These are phyloP conservation scores for Calcarius ornatus DNA, from an alignment of 2,113 vertebrate genomes.

Conservation along the genomic window DNA sequence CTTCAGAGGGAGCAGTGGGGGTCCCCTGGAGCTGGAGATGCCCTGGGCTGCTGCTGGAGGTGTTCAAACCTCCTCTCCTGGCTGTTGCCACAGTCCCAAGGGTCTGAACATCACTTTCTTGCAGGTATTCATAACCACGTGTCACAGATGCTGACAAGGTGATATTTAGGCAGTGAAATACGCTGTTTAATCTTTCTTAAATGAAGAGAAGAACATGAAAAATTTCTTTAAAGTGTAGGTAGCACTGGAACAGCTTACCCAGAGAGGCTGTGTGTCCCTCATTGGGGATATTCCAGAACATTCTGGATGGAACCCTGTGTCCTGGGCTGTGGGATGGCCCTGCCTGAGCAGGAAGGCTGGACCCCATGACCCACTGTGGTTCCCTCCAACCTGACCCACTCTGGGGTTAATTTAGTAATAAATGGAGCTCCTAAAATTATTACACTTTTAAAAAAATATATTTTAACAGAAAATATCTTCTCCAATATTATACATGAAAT, in stretches of 20 bases:
- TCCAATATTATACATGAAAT: not conserved
- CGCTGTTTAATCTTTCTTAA: not conserved
- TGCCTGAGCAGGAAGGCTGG: not conserved
- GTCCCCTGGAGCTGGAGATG: not conserved
- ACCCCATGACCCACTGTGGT: not conserved
- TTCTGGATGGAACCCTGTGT: not conserved
- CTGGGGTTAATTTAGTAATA: not conserved
- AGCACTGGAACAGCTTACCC: not conserved
- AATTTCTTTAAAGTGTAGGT: not conserved
- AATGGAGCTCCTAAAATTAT: not conserved
- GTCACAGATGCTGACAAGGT: not conserved
- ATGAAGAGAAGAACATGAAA: not conserved
- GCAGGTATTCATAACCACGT: accelerated
- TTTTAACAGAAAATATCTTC: not conserved
- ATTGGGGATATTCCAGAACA: not conserved
- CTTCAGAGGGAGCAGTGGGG: not conserved
- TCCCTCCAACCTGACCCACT: not conserved
- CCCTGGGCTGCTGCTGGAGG: not conserved
- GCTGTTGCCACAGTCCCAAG: not conserved
- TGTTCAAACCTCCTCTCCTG: not conserved
- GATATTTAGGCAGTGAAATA: not conserved
- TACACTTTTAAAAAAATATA: not conserved
- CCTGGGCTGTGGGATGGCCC: not conserved
- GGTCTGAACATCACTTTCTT: not conserved
- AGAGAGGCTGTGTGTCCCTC: not conserved